phyloP scores from a whole-genome alignment of 1,140 invertebrate species.

The Hylaeus volcanicus region DNA sequence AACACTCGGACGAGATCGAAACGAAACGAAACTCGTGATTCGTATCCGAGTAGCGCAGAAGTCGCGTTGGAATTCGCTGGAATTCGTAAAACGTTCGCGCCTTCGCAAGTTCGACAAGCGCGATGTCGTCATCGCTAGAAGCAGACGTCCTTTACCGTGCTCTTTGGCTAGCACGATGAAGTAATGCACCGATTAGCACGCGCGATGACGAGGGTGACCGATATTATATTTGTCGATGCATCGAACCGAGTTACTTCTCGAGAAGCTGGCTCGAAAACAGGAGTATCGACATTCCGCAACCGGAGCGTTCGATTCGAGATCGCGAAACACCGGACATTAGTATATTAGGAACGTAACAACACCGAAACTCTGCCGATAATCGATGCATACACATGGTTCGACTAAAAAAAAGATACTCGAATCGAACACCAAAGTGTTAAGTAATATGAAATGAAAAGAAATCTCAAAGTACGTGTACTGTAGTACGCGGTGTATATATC shows the following conservation, averaged over 20 bases:
- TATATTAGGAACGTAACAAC: too few species aligned
- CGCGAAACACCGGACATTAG: too few species aligned
- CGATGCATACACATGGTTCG: too few species aligned
- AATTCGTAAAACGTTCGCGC: not conserved
- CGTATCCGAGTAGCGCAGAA: not conserved
- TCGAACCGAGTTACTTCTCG: not conserved
- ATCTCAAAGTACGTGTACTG: too few species aligned
- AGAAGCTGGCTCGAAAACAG: not conserved
- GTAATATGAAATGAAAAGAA: too few species aligned
- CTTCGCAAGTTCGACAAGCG: conserved; percentile 13
- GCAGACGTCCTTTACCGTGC: conserved; percentile 56
- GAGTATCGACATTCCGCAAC: not conserved
- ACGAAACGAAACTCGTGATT: not conserved
- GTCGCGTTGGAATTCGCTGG: not conserved
- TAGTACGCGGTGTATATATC: too few species aligned
- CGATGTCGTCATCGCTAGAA: conserved; percentile 72
- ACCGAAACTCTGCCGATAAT: too few species aligned
- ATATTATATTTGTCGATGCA: not conserved
- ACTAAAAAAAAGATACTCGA: too few species aligned
- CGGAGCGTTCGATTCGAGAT: too few species aligned
- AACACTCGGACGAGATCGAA: not conserved
- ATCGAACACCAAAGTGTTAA: too few species aligned
- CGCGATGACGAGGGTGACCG: conserved; percentile 29
- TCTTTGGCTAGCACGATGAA: conserved; percentile 68
- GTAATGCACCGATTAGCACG: conserved; percentile 66